Evolutionary conservation across 2,113 vertebrate species (phyloP), one percentile per base, ranked within the genome.

Genomic region (Cinclus cinclus): DNA sequence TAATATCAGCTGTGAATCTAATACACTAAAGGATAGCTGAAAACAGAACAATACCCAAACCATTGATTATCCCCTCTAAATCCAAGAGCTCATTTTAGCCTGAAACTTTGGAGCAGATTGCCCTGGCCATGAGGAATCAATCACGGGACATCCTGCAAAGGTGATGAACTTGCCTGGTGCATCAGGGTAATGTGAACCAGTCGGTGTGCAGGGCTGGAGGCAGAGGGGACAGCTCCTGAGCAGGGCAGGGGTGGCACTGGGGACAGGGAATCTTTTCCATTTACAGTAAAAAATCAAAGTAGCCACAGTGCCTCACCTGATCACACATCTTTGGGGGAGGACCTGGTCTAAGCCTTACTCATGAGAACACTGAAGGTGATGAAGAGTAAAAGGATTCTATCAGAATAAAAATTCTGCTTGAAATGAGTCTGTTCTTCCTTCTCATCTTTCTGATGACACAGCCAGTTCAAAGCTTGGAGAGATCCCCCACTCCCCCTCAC

Each of bases 101-200:
- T 91, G 96, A 90, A 97, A 95, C 90, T 94, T 60, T 15, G 84
- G 83, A 90, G 85, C 90, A 92, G 96, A 64, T 92, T 95, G 88
- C 84, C 70, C 84, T 12, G 96, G 97, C 90, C 97, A 98, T 96
- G 97, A 96, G 98, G 98, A 98, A 97, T 96, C 96, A 97, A 97
- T 98, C 97, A 97, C 1, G 6, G 90, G 84, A 46, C 95, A 97
- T 97, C 96, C 96, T 97, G 97, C 68, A 90, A 88, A 97, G 97
- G 97, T 96, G 97, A 96, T 98, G 97, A 98, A 97, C 97, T 97
- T 41, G 28, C 95, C 95, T 84, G 77, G 95, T 96, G 95, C 95
- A 94, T 81, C 97, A 90, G n/a, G 79, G 90, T 96, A 93, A 97
- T 96, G 46, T 24, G 95, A 98, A 97, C 65, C 97, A 97, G 95